Base-by-base conservation (phyloP, 2,113 vertebrate genomes). In the Odocoileus hemionus region DNA sequence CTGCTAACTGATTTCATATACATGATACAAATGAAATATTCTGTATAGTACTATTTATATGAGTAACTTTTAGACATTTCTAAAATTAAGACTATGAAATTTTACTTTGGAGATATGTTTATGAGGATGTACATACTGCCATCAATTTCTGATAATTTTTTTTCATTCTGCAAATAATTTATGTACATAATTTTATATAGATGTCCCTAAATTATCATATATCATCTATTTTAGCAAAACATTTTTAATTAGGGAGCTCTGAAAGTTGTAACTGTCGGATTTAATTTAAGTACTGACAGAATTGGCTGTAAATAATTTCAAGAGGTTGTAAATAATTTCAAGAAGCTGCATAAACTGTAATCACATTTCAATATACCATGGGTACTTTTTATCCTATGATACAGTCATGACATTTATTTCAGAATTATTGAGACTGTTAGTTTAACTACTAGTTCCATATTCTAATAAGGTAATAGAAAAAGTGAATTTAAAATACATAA, bases 181-280 rank as follows among this genome's bases (percentile, higher is more conserved):
- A 58, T 21, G 3, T 36, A 54, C 28, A 80, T 94, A 43, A 89
- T 96, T 91, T 76, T 86, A 80, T 87, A 93, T 13, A 47, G 36
- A 79, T 76, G 19, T 61, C 58, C 52, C 84, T 93, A 87, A 64
- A 83, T 74, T 93, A 90, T 45, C 33, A 93, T 23, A 45, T 61
- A 80, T 83, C 36, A 61, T 89, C 45, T 86, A 85, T 36, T 67
- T 80, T 23, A 90, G 33, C 39, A 80, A 80, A 94, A 39, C 39
- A 92, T 92, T 93, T 95, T 93, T 83, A 91, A 67, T 89, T 89
- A 91, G 52, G 12, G 23, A 95, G 58, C 26, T 94, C 36, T 78
- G 26, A 89, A 94, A 67, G 17, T 60, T 95, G 1, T 52, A 91
- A 93, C 33, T 83, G 4, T 86, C 54, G 55, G 15, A 86, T 96